These are phyloP conservation scores for Aphelenchoides fujianensis DNA, from an alignment of 1,140 invertebrate species.

Conservation along the genomic window DNA sequence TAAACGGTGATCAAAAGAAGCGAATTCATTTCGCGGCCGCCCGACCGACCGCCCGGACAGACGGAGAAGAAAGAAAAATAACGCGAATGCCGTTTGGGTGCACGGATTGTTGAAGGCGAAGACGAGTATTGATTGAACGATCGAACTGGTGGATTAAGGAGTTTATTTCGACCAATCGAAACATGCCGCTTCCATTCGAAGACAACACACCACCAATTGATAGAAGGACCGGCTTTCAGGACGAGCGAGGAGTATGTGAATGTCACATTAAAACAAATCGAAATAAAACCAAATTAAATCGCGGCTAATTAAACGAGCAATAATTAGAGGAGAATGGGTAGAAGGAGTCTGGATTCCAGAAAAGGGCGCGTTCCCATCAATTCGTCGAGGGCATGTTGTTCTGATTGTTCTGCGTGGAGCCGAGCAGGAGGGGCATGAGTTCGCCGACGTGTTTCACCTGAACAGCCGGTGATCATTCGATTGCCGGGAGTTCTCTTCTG, in stretches of 20 bases:
- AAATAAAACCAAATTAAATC: conserved; percentile 1
- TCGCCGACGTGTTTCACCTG: conserved; percentile 54
- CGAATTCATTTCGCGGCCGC: neutral
- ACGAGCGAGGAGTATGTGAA: conserved; percentile 2
- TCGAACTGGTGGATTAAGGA: neutral
- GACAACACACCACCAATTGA: too few relatives aligned
- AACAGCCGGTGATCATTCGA: neutral
- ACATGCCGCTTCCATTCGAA: too few relatives aligned
- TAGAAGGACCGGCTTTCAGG: too few relatives aligned
- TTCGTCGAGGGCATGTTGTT: conserved; percentile 2
- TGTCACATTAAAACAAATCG: neutral
- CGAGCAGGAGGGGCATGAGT: conserved; percentile 46
- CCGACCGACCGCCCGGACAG: too few relatives aligned
- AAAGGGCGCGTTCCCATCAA: neutral
- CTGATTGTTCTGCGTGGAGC: conserved; percentile 11
- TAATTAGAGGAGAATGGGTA: too few relatives aligned
- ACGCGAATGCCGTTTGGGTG: neutral
- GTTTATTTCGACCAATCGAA: neutral
- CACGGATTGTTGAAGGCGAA: neutral
- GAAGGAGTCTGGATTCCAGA: conserved; percentile 7
- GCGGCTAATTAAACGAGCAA: neutral
- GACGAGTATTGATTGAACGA: neutral
- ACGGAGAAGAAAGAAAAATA: neutral
- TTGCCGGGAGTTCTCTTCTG: neutral
- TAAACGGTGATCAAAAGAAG: too few relatives aligned